A percentile compares a stretch with the other conserved stretches of the same genome.
These are phyloP conservation scores for Hippoglossus hippoglossus DNA, from an alignment of 2,797 vertebrate species.

Conservation along the genomic window DNA sequence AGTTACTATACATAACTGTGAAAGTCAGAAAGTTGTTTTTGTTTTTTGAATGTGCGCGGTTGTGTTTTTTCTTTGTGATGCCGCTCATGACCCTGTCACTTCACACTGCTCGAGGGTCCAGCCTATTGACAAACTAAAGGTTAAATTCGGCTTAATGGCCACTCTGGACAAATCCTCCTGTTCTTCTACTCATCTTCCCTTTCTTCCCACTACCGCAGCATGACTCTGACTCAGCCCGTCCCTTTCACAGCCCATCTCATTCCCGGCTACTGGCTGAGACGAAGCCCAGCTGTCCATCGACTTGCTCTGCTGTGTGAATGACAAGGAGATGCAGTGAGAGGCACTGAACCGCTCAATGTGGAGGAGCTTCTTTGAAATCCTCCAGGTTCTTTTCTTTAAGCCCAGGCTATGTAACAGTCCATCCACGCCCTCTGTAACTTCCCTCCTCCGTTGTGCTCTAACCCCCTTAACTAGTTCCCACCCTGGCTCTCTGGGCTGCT, in stretches of 20 bases:
- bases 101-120: conserved; percentile 1
- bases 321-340: conserved; percentile 75
- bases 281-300: conserved; percentile 78
- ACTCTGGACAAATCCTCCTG: conserved; percentile 56
- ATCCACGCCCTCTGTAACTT: conserved; percentile 74
- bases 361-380: conserved; percentile 79
- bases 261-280: conserved; percentile 61
- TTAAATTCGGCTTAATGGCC: conserved; percentile 62
- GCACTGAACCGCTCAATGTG: conserved; percentile 77
- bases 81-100: neutral
- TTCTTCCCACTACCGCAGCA: conserved; percentile 50
- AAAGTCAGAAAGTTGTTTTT: neutral
- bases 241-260: conserved; percentile 73
- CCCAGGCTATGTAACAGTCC: conserved; percentile 76
- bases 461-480: conserved; percentile 61
- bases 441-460: conserved; percentile 49
- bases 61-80: neutral
- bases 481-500: conserved; percentile 61
- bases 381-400: conserved; percentile 79
- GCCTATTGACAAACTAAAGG: conserved; percentile 72
- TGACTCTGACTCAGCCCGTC: conserved; percentile 58
- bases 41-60: neutral
- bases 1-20: neutral
- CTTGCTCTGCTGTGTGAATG: conserved; percentile 78
- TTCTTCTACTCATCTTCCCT: conserved; percentile 57